A percentile compares a stretch with the other conserved stretches of the same genome.
phyloP scores from a whole-genome alignment of 2,797 vertebrate species.

The Cyclopterus lumpus region DNA sequence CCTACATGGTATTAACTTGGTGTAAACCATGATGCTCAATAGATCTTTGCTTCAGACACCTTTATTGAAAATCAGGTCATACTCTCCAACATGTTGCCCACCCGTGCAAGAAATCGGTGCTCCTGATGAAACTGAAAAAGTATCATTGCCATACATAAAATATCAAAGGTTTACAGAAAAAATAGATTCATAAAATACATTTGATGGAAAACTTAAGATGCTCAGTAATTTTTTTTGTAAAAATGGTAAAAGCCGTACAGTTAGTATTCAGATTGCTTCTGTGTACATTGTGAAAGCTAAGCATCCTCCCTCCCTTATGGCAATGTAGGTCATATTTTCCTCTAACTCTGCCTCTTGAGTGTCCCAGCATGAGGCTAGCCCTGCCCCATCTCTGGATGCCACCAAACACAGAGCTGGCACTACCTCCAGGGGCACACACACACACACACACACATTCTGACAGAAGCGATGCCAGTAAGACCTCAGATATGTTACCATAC shows the following conservation, averaged over 20 bases:
- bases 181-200: background rate
- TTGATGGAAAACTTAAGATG: background rate
- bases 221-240: background rate
- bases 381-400: conserved; percentile 74
- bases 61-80: conserved; percentile 38
- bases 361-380: conserved; percentile 64
- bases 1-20: conserved; percentile 23
- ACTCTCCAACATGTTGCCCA: background rate
- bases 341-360: conserved; percentile 71
- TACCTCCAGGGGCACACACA: conserved; percentile 61
- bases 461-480: conserved; percentile 80
- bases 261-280: conserved; percentile 32
- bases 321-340: conserved; percentile 85
- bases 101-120: background rate
- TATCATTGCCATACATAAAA: conserved; percentile 12
- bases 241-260: background rate
- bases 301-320: conserved; percentile 63
- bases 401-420: conserved; percentile 70
- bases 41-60: conserved; percentile 32
- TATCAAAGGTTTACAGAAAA: background rate
- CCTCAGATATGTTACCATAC: conserved; percentile 78
- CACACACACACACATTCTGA: conserved; percentile 62
- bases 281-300: conserved; percentile 63
- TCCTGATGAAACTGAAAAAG: conserved; percentile 19
- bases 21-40: conserved; percentile 17